Evolutionary conservation across 2,888 invertebrate genomes (phyloP).

Genomic region (Phlogophora meticulosa): DNA sequence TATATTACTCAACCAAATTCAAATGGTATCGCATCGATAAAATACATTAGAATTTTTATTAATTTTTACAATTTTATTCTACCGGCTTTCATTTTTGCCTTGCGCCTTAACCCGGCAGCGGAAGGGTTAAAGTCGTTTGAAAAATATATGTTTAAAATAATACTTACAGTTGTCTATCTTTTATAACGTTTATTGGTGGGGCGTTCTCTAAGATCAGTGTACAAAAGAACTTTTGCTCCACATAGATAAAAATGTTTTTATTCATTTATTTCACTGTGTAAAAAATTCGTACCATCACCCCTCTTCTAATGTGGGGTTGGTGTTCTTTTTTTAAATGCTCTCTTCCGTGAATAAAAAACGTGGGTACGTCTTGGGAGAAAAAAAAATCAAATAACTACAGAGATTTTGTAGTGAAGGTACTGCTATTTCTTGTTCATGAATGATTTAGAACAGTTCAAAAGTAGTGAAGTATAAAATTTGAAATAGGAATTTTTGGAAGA

Average conservation of each 20-base stretch:
- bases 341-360: constrained; percentile 81
- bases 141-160: constrained; percentile 13
- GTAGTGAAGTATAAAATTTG: constrained; percentile 57
- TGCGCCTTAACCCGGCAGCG: constrained; percentile 10
- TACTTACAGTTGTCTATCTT: constrained; percentile 48
- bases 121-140: constrained; percentile 60
- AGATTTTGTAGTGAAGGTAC: constrained; percentile 29
- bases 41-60: constrained; percentile 42
- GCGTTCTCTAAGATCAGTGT: constrained; percentile 62
- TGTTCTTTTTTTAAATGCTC: constrained; percentile 70
- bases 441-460: constrained; percentile 68
- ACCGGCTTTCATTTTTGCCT: constrained; percentile 5
- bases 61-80: constrained; percentile 48
- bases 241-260: constrained; percentile 82
- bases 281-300: constrained; percentile 79
- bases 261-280: constrained; percentile 69
- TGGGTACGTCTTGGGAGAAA: constrained; percentile 76
- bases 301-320: constrained; percentile 75
- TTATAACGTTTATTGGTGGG: constrained; percentile 63
- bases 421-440: constrained; percentile 55
- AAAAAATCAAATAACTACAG: constrained; percentile 42
- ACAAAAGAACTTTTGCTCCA: constrained; percentile 71
- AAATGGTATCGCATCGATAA: constrained; percentile 58
- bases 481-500: background rate
- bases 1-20: constrained; percentile 50